Base-by-base conservation (phyloP, 2,888 invertebrate species). In the Scotopteryx bipunctaria region DNA sequence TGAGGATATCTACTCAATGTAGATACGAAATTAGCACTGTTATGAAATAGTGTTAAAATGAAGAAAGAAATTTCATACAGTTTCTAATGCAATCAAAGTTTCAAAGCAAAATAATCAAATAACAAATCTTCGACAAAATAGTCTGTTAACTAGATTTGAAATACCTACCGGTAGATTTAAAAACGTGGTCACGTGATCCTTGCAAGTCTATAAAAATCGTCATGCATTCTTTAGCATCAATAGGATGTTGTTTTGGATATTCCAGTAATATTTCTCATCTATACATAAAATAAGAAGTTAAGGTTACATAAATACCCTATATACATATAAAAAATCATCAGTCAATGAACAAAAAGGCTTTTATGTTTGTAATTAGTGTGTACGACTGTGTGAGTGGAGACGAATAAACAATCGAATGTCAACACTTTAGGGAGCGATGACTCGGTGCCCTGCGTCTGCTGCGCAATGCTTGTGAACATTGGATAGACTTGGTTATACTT, bases 341-440 rank as follows among this genome's bases (percentile, higher is more conserved):
- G 38, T 50, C 49, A 57, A 49, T 47, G 47, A 33, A 53, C 66
- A 61, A 65, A 64, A 72, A 70, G 64, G 65, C 60, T 67, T 62
- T 74, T 74, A 72, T 71, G 67, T 73, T 68, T 71, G 67, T 77
- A 76, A 81, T 83, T 81, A 77, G 77, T 80, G 75, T 78, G 77
- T 76, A 83, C 80, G 82, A 80, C 81, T 80, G 83, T 83, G 55
- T 78, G 78, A 75, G 76, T 78, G 83, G 78, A 76, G 70, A 76
- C 75, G 78, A 75, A 79, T 78, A 86, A 85, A 89, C 87, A 88
- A 80, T 81, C 78, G 73, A 80, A 70, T 73, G 87, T 87, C 81
- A 87, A 88, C 83, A 89, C 88, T 88, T 67, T 71, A 87, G 68
- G 83, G 87, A 81, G 80, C 88, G 86, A 85, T 86, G 88, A 86